Conservation (phyloP, 2,113 vertebrate species). For the Scytalopus superciliaris region DNA sequence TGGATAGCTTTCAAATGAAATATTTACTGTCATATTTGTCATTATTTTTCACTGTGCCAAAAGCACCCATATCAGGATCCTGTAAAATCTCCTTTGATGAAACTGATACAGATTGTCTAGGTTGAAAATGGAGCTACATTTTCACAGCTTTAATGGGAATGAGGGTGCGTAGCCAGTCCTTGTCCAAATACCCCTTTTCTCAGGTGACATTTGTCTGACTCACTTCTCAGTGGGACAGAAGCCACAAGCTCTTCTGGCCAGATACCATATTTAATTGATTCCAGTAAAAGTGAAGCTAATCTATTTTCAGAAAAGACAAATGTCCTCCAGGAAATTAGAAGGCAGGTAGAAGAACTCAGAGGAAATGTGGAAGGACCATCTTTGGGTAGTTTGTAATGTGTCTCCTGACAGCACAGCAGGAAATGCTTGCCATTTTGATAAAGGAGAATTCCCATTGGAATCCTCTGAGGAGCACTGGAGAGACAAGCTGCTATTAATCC, state of each 20-base stretch:
- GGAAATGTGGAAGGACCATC: constrained; percentile 29
- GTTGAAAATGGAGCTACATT: not conserved
- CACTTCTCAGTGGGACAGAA: not conserved
- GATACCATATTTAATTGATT: constrained; percentile 9
- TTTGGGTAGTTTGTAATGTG: constrained; percentile 33
- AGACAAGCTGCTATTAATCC: constrained; percentile 40
- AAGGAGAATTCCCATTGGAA: constrained; percentile 38
- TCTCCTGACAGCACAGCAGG: constrained; percentile 15
- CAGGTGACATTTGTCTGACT: not conserved
- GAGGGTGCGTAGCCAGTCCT: not conserved
- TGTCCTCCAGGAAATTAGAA: constrained; percentile 48
- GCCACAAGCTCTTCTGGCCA: constrained; percentile 19
- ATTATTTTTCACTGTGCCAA: not conserved
- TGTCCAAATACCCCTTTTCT: not conserved
- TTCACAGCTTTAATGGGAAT: not conserved
- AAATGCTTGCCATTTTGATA: constrained; percentile 43
- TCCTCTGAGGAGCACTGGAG: not conserved
- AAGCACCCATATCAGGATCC: not conserved
- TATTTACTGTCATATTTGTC: not conserved
- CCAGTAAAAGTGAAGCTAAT: constrained; percentile 29
- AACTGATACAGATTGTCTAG: not conserved
- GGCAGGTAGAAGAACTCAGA: constrained; percentile 18
- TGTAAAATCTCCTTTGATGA: not conserved
- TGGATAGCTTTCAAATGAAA: not conserved
- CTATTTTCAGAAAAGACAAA: constrained; percentile 30